Base-by-base conservation (phyloP, 2,797 vertebrate species). In the Ambastaia sidthimunki region DNA sequence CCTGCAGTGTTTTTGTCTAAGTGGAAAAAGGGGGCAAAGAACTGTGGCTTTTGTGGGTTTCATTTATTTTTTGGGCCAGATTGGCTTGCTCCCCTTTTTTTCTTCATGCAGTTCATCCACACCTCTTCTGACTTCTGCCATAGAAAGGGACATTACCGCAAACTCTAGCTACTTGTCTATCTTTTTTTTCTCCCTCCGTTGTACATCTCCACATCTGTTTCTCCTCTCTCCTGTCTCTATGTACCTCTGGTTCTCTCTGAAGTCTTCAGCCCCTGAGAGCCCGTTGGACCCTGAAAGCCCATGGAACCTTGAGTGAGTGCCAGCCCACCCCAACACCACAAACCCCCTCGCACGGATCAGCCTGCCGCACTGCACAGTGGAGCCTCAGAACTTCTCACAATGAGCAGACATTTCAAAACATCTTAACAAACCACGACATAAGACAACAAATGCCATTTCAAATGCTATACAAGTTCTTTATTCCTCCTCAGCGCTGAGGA, bases 221-320 rank as follows among this genome's bases (percentile, higher is more conserved):
- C 92, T 94, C 89, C 91, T 87, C 90, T 93, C 86, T 89, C 91
- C 90, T 94, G 85, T 94, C 89, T 93, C 85, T 93, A 60, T 93
- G 87, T 94, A 89, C 93, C 88, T 92, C 89, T 89, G 84, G 76
- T 91, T 83, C 82, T 93, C 88, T 91, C 86, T 92, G 90, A 95
- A 95, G 94, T 93, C 93, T 90, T 91, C 93, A 28, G 90, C 90
- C 90, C 89, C 90, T 0, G 93, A 94, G 93, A 94, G 92, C 89
- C 92, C 92, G 89, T 90, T 92, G 92, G 93, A 90, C 89, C 92
- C 93, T 65, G 55, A 80, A 80, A 93, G 87, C 91, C 93, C 94
- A 71, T 94, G 94, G 94, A 90, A 93, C 91, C 93, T 94, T 91
- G 94, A 94, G 90, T 95, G 94, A 95, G 91, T 88, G 88, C 86